Evolutionary conservation across 2,797 vertebrate species (phyloP), one percentile per base, ranked within the genome.

Genomic region (Aviceda cuculoides): DNA sequence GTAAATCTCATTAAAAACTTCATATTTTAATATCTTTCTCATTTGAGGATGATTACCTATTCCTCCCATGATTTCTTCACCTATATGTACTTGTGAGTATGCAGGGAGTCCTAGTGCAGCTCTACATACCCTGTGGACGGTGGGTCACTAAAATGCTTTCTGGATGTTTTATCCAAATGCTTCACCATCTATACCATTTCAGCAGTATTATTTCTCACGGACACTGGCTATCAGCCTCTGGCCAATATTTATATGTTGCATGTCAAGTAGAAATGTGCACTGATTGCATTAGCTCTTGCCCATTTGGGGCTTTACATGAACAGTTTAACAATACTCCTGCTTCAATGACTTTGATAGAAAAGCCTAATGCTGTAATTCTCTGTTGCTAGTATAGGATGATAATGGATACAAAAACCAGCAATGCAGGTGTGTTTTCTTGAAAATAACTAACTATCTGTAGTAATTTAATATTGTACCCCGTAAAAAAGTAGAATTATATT

Each of bases 221-320:
- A 82, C n/a, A 35, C 33, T 82, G 42, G 21, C 28, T 46, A 25
- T 66, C 49, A 29, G 56, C 87, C 65, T 78, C 80, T 72, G 72
- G 72, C 42, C 58, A 83, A 12, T 72, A 86, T 86, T 78, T 89
- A 50, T 83, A 90, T 93, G 21, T 71, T 93, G 46, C 39, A n/a
- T 53, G 25, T 88, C 82, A 86, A 44, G 66, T 55, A 88, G 72
- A 95, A 95, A 88, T 22, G 6, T 50, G 47, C 53, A 35, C 31
- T 88, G 59, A 91, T 72, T 83, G 33, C 91, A 88, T 91, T 82
- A 89, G 40, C 53, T 88, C 35, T 75, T 93, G 56, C 46, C 39
- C 33, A 33, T 95, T 94, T 96, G 50, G n/a, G 93, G 42, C 21
- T 95, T 91, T 93, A 70, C 65, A 94, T 44, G 82, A 88, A 50